A percentile compares a stretch with the other conserved stretches of the same genome.
Conservation (phyloP, 2,797 vertebrate species). For the Thripadectes ignobilis region DNA sequence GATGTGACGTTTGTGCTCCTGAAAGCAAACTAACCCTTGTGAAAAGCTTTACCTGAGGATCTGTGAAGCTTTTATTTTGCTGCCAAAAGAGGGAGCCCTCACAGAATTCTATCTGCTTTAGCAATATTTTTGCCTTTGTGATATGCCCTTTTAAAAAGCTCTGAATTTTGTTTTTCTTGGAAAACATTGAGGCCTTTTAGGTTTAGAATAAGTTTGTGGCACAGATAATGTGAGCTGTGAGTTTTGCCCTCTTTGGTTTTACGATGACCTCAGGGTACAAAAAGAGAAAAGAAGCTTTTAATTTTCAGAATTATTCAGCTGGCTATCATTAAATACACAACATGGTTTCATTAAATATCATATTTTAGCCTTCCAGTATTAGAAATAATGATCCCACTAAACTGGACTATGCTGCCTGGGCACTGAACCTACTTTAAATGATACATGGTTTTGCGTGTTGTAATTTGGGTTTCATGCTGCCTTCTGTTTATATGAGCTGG, state of each 20-base stretch:
- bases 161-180: not conserved
- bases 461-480: not conserved
- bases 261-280: not conserved
- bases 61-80: not conserved
- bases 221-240: not conserved
- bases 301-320: not conserved
- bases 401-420: not conserved
- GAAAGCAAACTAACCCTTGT: not conserved
- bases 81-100: slow-evolving; percentile 69
- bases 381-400: not conserved
- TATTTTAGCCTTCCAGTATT: not conserved
- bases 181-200: not conserved
- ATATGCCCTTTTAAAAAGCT: not conserved
- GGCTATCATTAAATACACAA: not conserved
- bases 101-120: slow-evolving; percentile 29
- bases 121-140: not conserved
- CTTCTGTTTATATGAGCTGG: not conserved
- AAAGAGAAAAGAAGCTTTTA: not conserved
- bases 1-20: not conserved
- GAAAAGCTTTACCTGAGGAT: not conserved
- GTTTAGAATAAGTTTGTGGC: not conserved
- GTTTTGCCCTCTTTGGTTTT: not conserved
- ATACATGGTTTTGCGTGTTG: not conserved
- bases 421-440: not conserved
- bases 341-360: not conserved